Conservation (phyloP, 2,888 invertebrate species). For the Callyntrura guangdongensis region DNA sequence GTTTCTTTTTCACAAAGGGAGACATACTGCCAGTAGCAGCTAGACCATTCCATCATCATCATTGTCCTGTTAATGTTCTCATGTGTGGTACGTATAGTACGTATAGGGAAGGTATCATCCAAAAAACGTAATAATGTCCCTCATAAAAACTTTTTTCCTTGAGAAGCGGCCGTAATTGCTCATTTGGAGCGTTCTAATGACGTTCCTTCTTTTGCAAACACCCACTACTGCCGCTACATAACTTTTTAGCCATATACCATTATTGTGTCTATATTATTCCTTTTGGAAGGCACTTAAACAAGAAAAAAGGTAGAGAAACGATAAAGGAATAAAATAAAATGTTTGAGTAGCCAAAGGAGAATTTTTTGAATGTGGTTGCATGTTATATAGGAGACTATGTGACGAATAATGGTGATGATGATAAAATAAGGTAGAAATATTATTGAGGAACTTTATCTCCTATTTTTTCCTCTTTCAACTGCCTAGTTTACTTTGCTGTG, state of each 20-base stretch:
- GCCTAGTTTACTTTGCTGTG: background rate
- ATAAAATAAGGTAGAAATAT: background rate
- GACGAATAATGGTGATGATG: constrained; percentile 9
- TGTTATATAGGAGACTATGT: background rate
- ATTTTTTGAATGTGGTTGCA: background rate
- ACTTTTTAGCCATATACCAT: constrained; percentile 5
- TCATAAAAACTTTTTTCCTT: constrained; percentile 46
- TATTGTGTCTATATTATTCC: constrained; percentile 11
- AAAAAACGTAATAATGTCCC: constrained; percentile 54
- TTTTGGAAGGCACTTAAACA: too few relatives aligned
- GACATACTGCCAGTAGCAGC: background rate
- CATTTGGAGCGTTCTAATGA: constrained; percentile 67
- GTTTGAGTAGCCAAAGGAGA: background rate
- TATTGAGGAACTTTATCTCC: constrained; percentile 14
- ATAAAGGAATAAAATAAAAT: constrained; percentile 22
- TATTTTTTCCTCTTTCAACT: background rate
- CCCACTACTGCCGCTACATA: background rate
- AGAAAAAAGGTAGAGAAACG: constrained; percentile 14
- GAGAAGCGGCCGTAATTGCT: constrained; percentile 53
- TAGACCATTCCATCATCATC: constrained; percentile 20
- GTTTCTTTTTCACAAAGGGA: background rate
- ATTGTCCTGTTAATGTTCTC: background rate
- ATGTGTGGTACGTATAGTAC: background rate
- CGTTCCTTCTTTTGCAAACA: background rate
- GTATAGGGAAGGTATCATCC: constrained; percentile 1